phyloP scores from a whole-genome alignment of 2,888 invertebrate species.

The Nephrotoma appendiculata region DNA sequence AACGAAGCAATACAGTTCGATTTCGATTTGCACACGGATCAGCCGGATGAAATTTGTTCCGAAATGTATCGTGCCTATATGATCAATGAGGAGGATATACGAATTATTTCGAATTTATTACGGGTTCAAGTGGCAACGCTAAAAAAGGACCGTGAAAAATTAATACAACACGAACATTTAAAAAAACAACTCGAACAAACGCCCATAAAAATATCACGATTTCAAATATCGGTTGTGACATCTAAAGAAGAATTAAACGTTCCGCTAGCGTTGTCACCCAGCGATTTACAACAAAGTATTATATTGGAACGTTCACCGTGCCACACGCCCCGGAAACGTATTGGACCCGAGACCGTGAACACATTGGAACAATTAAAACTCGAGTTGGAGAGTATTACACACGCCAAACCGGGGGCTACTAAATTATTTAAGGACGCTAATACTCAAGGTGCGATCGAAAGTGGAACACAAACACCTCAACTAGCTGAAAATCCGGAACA shows the following conservation, averaged over 20 bases:
- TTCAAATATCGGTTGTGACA: slow-evolving; percentile 9
- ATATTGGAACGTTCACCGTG: slow-evolving; percentile 17
- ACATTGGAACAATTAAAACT: slow-evolving; percentile 42
- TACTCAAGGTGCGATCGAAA: slow-evolving; percentile 10
- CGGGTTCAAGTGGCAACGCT: slow-evolving; percentile 53
- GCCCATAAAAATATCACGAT: slow-evolving; percentile 16
- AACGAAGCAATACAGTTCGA: slow-evolving; percentile 99
- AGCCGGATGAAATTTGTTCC: slow-evolving; percentile 84
- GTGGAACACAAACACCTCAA: neutral
- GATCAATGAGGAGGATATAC: slow-evolving; percentile 88
- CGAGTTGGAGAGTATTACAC: slow-evolving; percentile 40
- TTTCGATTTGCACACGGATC: slow-evolving; percentile 82
- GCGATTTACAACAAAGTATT: neutral
- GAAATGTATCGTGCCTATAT: slow-evolving; percentile 93
- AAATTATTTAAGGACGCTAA: slow-evolving; percentile 14
- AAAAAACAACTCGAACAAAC: slow-evolving; percentile 18
- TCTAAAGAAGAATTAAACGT: neutral
- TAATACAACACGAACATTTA: slow-evolving; percentile 32
- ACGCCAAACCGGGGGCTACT: slow-evolving; percentile 23
- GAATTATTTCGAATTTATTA: slow-evolving; percentile 79
- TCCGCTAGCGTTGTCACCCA: neutral
- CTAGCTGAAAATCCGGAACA: neutral
- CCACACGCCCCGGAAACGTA: slow-evolving; percentile 20
- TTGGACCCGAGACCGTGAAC: slow-evolving; percentile 35
- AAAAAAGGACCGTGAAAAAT: slow-evolving; percentile 42